A percentile compares a stretch with the other conserved stretches of the same genome.
These are phyloP conservation scores for Aviceda subcristata DNA, from an alignment of 2,113 vertebrate genomes.

Conservation along the genomic window DNA sequence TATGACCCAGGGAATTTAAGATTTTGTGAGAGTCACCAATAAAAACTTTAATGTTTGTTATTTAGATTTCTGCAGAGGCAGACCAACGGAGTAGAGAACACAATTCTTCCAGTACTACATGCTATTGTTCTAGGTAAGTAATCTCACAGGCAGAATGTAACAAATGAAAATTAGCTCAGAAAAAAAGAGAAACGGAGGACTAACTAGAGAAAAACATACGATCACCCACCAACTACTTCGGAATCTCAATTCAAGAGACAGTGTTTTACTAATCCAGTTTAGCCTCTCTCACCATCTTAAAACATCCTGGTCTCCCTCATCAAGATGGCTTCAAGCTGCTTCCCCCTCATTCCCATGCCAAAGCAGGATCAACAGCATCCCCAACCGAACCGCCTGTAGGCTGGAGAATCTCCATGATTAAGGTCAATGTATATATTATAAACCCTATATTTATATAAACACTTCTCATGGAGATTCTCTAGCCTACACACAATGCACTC, in stretches of 20 bases:
- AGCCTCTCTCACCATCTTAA: background rate
- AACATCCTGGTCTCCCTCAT: background rate
- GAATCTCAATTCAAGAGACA: background rate
- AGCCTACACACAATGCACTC: background rate
- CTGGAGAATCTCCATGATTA: background rate
- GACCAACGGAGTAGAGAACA: background rate
- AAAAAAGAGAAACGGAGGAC: background rate
- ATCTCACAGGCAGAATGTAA: background rate
- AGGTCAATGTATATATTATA: background rate
- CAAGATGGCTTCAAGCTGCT: background rate
- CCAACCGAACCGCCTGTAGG: background rate
- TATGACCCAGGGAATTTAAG: background rate
- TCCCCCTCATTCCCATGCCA: background rate
- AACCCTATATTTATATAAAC: background rate
- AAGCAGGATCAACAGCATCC: background rate
- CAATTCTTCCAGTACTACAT: background rate
- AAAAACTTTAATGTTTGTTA: background rate
- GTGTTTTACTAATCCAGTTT: background rate
- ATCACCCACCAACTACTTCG: background rate
- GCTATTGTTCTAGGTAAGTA: background rate
- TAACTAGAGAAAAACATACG: background rate
- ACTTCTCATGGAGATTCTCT: background rate
- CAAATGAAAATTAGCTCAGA: background rate
- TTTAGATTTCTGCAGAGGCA: background rate
- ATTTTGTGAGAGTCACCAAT: background rate